Evolutionary conservation across 2,113 vertebrate genomes (phyloP), one percentile per base, ranked within the genome.

Genomic region (Hiodon alosoides): DNA sequence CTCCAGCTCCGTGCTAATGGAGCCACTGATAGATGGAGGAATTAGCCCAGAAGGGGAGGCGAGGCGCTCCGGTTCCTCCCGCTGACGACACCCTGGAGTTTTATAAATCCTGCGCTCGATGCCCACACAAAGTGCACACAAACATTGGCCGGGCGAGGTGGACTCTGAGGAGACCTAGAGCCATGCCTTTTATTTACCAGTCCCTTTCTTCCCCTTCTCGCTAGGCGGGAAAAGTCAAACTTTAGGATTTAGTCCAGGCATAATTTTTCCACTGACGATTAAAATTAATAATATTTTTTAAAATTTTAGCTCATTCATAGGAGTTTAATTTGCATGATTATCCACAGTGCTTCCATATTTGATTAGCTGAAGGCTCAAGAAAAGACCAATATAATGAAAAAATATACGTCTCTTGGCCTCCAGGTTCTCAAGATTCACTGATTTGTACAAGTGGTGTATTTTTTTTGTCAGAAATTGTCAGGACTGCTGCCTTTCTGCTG

Each of bases 21-120:
- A 88, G 79, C 77, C 51, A 16, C 81, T 86, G 83, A 87, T 87
- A 81, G 84, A 89, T 86, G 83, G 85, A 82, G 81, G 78, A 85
- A 83, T 86, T 80, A 87, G 85, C 83, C 51, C 68, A 77, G 71
- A 76, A 83, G 76, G 78, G 84, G 82, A 85, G 81, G 77, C 70
- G 79, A 83, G 86, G 83, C 83, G 80, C 82, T 85, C 76, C 80
- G 81, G 83, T 84, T 77, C 68, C 79, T 74, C 74, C 59, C 74
- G 77, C 61, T 81, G 79, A 76, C 81, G 84, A 86, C 79, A 78
- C 85, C 78, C 83, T 75, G 31, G 83, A 83, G 85, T 74, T 76
- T 80, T 81, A 71, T 73, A 78, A 86, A 71, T 80, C 83, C 59
- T 66, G 13, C 17, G 7, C n/a, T 16, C 11, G 13, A 31, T 6